These are phyloP conservation scores for Manis pentadactyla DNA, from an alignment of 2,797 vertebrate genomes.

Conservation along the genomic window DNA sequence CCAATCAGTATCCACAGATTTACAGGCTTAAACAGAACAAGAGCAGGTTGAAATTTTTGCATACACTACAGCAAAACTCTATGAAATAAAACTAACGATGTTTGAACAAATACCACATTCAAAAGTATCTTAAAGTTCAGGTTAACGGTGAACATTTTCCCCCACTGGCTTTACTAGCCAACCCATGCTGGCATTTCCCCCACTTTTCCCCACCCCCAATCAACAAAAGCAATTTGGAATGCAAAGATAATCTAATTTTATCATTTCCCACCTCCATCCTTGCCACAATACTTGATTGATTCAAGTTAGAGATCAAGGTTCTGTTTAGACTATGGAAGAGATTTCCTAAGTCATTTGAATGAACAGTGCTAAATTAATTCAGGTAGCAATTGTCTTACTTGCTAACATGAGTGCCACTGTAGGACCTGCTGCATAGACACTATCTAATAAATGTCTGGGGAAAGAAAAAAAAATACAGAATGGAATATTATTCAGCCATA, in stretches of 20 bases:
- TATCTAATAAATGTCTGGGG: not conserved
- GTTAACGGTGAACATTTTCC: not conserved
- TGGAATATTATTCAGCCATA: too few species aligned
- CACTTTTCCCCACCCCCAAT: not conserved
- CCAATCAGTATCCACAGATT: not conserved
- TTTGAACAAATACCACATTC: not conserved
- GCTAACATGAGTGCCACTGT: not conserved
- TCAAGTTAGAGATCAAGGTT: slow-evolving; percentile 31
- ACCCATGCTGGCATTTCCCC: not conserved
- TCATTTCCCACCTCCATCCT: not conserved
- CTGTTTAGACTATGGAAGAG: not conserved
- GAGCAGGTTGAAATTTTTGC: slow-evolving; percentile 12
- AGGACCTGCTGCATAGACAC: not conserved
- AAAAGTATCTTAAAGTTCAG: not conserved
- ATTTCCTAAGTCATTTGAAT: slow-evolving; percentile 5
- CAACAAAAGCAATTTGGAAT: slow-evolving; percentile 31
- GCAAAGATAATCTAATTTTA: not conserved
- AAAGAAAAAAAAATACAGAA: not conserved
- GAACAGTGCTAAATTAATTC: not conserved
- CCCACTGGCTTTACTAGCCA: not conserved
- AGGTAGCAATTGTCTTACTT: not conserved
- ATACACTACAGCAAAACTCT: not conserved
- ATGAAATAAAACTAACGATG: not conserved
- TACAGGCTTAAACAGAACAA: not conserved
- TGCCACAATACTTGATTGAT: not conserved